phyloP scores from a whole-genome alignment of 2,888 invertebrate genomes.

The Sminthurinus aureus region DNA sequence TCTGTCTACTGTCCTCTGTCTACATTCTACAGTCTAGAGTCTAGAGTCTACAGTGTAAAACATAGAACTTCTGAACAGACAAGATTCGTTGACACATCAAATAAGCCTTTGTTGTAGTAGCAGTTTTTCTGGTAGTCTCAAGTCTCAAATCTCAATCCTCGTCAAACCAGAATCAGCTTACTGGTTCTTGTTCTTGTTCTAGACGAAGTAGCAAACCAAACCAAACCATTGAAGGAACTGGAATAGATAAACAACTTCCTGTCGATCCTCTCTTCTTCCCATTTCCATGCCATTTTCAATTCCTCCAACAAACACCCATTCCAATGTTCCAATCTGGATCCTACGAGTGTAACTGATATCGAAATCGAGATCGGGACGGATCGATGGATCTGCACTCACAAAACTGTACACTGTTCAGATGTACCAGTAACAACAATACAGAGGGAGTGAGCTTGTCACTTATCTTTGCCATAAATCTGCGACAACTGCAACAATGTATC shows the following conservation, averaged over 20 bases:
- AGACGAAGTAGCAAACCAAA: background rate
- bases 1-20: background rate
- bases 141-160: background rate
- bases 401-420: background rate
- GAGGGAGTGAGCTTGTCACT: background rate
- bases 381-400: no score
- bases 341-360: no score
- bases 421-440: background rate
- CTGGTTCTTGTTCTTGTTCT: background rate
- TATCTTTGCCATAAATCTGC: slow-evolving; percentile 13
- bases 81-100: background rate
- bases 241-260: slow-evolving; percentile 32
- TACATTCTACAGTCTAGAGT: background rate
- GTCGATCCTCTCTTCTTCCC: background rate
- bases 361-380: no score
- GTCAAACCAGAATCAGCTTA: slow-evolving; percentile 20
- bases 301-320: background rate
- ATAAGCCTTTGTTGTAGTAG: background rate
- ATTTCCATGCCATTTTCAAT: background rate
- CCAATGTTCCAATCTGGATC: background rate
- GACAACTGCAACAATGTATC: slow-evolving; percentile 18
- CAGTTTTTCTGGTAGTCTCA: background rate
- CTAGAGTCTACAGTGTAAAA: background rate
- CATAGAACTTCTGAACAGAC: background rate
- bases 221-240: background rate